Base-by-base conservation (phyloP, 2,113 vertebrate genomes). In the Gallinago jamesoni region DNA sequence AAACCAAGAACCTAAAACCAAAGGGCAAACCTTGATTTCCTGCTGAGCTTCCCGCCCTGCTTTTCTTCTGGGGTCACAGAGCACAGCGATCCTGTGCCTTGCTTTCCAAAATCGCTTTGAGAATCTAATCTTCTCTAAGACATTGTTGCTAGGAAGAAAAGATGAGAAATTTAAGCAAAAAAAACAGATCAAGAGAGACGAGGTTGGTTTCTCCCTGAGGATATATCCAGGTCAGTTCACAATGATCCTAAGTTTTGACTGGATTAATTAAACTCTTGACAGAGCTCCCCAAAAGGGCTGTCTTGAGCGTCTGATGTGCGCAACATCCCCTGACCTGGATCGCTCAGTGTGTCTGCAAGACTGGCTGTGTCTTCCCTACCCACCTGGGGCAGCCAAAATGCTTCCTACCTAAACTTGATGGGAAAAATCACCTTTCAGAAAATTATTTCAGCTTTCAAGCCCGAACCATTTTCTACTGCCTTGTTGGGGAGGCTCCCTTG, bases 51-150 rank as follows among this genome's bases (percentile, higher is more conserved):
- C 37, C n/a, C 52, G 15, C 53, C 28, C 56, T 50, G 41, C 52
- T 78, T 81, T 67, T 39, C 47, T 82, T 22, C 43, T 1, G 0
- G 56, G 56, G 37, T 87, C 43, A 9, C 12, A 1, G 37, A 74
- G 53, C 80, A 28, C 39, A 37, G 50, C 0, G 1, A 19, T 64
- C 21, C 52, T 39, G 70, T 85, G 78, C 70, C 0, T 0, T 23
- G 9, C 14, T 73, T 55, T 62, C 56, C 72, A 57, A 33, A 77
- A 56, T 52, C 7, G 2, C 52, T 68, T 37, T 3, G 59, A 76
- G 45, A 74, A 74, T 47, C 31, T 70, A 13, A 82, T 84, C 73
- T 63, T 35, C 59, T 83, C 47, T 31, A 19, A 43, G 50, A 48
- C 2, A 2, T 24, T 21, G 53, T 77, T 86, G 45, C 69, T 70